phyloP scores from a whole-genome alignment of 2,888 invertebrate genomes.

The Stramonita haemastoma region DNA sequence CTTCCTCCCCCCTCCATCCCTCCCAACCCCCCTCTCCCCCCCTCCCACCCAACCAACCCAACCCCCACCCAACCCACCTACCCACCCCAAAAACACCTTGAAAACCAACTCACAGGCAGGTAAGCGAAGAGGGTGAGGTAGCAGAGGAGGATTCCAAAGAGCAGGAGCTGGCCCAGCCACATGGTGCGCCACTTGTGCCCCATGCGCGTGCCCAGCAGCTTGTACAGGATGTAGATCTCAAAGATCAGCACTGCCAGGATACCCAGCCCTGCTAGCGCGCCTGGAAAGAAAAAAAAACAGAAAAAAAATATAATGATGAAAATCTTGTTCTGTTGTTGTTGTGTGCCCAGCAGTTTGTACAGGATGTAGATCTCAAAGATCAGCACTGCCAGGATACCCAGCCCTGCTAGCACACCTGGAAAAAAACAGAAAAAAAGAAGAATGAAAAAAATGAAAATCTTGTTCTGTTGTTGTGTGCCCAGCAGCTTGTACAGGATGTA shows the following conservation, averaged over 20 bases:
- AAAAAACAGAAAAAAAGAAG: no score
- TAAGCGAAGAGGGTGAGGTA: conserved; percentile 78
- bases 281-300: no score
- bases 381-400: conserved; percentile 90
- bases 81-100: no score
- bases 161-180: conserved; percentile 78
- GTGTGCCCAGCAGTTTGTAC: conserved; percentile 85
- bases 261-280: conserved; percentile 82
- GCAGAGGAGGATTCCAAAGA: conserved; percentile 78
- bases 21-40: no score
- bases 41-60: no score
- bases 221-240: conserved; percentile 91
- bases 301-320: no score
- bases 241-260: conserved; percentile 91
- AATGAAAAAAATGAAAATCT: no score
- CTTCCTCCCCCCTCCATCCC: no score
- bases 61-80: no score
- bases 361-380: conserved; percentile 92
- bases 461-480: conserved; percentile 78
- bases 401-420: conserved; percentile 78
- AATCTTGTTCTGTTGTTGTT: no score
- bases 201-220: conserved; percentile 84
- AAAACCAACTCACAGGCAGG: conserved; percentile 11
- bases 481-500: conserved; percentile 90
- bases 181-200: conserved; percentile 72